These are phyloP conservation scores for Bovichtus variegatus DNA, from an alignment of 2,797 vertebrate species.

Conservation along the genomic window DNA sequence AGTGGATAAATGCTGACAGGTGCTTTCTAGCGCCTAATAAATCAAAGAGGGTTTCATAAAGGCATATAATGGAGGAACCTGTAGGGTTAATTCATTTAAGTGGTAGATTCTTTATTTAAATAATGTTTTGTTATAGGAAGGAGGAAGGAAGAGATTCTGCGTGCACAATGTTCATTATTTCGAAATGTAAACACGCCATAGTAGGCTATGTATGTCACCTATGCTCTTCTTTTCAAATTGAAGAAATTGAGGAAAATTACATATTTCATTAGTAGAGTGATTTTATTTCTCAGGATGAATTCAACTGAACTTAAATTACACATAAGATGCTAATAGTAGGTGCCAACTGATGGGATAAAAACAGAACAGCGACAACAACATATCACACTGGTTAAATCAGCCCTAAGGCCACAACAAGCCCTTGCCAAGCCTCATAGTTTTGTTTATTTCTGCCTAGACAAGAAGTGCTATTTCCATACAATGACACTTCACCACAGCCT, in stretches of 20 bases:
- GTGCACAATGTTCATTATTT: neutral
- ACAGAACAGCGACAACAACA: slow-evolving; percentile 6
- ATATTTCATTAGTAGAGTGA: neutral
- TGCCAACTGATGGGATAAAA: slow-evolving; percentile 11
- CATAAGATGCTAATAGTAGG: slow-evolving; percentile 15
- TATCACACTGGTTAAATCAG: slow-evolving; percentile 20
- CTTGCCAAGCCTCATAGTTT: slow-evolving; percentile 14
- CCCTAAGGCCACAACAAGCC: slow-evolving; percentile 19
- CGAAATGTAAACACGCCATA: neutral
- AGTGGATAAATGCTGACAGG: slow-evolving; percentile 63
- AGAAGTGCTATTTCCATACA: slow-evolving; percentile 24
- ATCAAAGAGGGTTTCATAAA: slow-evolving; percentile 43
- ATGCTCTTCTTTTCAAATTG: neutral
- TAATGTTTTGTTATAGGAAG: neutral
- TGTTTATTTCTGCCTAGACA: slow-evolving; percentile 15
- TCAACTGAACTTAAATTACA: neutral
- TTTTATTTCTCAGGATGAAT: neutral
- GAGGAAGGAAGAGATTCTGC: neutral
- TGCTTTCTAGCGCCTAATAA: slow-evolving; percentile 47
- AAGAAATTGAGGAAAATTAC: neutral
- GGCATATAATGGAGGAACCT: slow-evolving; percentile 5
- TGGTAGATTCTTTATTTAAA: slow-evolving; percentile 9
- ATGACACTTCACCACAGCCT: slow-evolving; percentile 26
- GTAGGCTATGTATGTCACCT: neutral
- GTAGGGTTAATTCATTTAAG: slow-evolving; percentile 23